phyloP scores from a whole-genome alignment of 2,113 vertebrate genomes.

The Setophaga petechia region DNA sequence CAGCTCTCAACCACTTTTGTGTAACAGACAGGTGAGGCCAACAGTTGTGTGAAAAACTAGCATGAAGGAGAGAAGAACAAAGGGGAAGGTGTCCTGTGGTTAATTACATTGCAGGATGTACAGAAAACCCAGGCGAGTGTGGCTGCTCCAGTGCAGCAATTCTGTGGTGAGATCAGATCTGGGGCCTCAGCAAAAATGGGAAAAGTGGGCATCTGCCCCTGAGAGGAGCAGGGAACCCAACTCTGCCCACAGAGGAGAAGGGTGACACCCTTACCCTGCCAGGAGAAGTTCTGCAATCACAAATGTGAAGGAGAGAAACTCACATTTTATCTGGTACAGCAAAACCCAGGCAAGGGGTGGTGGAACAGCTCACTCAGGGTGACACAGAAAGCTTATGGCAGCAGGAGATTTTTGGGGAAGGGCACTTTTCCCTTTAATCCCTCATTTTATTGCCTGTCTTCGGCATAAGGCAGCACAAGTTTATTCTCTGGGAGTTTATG shows the following conservation, averaged over 20 bases:
- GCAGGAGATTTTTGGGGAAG: neutral
- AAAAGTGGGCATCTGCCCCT: neutral
- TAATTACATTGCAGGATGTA: neutral
- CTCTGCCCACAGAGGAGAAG: neutral
- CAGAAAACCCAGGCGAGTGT: accelerated
- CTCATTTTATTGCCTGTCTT: neutral
- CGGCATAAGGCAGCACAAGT: neutral
- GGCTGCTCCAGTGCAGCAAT: neutral
- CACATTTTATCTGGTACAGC: neutral
- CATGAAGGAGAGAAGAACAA: neutral
- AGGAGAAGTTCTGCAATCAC: neutral
- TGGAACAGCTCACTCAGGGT: neutral
- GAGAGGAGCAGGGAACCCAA: accelerated
- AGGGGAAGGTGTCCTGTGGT: neutral
- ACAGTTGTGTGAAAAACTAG: neutral
- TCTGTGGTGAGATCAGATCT: neutral
- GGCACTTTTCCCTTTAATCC: neutral
- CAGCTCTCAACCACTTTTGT: neutral
- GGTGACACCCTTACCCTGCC: neutral
- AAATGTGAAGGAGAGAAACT: neutral
- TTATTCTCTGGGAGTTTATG: neutral
- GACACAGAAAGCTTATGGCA: neutral
- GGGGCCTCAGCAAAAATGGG: neutral
- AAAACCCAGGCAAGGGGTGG: neutral
- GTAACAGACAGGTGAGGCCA: neutral